Evolutionary conservation across 2,113 vertebrate species (phyloP), one percentile per base, ranked within the genome.

Genomic region (Ahaetulla prasina): DNA sequence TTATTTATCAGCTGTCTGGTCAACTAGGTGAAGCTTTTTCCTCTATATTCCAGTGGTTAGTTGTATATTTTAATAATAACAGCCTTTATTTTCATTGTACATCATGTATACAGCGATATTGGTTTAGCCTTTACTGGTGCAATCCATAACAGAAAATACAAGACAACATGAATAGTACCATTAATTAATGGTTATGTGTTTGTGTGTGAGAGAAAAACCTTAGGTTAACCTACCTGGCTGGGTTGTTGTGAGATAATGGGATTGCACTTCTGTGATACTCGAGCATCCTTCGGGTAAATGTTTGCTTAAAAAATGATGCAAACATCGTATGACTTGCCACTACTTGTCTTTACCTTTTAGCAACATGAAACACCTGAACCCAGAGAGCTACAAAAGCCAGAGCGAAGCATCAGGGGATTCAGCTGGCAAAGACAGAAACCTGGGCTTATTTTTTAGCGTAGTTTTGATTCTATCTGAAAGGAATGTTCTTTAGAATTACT

Each of bases 341-440:
- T 92, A 88, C 93, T 94, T 96, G 95, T 89, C 86, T 91, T 89
- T 95, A 89, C 91, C 94, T 96, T 87, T 49, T 92, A 94, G 94
- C 87, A 94, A 93, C 87, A 87, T 88, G 52, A 91, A 95, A 95
- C 95, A 96, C 92, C 94, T 96, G 94, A 93, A 92, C 93, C 85
- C 92, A 88, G 55, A 91, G 94, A 92, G 8, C 52, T 92, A 92
- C 85, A 45, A 90, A 53, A 95, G 93, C 53, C 35, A 47, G 50
- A 27, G 94, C 90, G 87, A 80, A 80, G 91, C 85, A 91, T 88
- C 89, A 93, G 84, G 94, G 92, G 94, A 93, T 45, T 55, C 89
- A 93, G 39, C 84, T 84, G 87, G 89, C 43, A 88, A 84, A 94
- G 88, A 80, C 22, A 80, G 91, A 47, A 93, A 91, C 89, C 60